These are phyloP conservation scores for Drosophila ohnishii DNA, from an alignment of 1,140 invertebrate genomes.

Conservation along the genomic window DNA sequence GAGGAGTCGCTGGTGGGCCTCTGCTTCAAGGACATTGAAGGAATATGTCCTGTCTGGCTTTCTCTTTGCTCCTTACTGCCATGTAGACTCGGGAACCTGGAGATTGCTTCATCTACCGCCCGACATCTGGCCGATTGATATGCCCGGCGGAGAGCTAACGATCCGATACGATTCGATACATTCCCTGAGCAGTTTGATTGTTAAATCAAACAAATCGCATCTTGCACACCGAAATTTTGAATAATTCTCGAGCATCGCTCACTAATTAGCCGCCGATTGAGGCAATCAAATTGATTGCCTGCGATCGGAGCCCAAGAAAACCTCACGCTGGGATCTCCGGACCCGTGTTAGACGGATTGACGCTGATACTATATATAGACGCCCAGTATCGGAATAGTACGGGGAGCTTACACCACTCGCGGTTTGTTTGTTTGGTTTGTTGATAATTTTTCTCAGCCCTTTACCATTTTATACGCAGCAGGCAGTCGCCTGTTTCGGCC, in stretches of 20 bases:
- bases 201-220: constrained; percentile 57
- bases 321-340: constrained; percentile 53
- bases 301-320: constrained; percentile 30
- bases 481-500: constrained; percentile 53
- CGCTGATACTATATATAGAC: constrained; percentile 70
- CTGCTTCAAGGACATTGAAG: constrained; percentile 58
- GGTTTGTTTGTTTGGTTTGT: constrained; percentile 57
- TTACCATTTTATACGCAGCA: constrained; percentile 68
- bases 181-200: constrained; percentile 37
- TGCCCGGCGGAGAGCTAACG: constrained; percentile 7
- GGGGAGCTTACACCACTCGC: constrained; percentile 31
- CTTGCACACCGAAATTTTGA: constrained; percentile 44
- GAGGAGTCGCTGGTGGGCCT: constrained; percentile 34
- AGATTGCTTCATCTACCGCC: constrained; percentile 62
- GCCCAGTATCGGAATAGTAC: constrained; percentile 43
- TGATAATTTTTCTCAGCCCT: constrained; percentile 76
- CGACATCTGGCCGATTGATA: constrained; percentile 34
- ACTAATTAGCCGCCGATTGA: constrained; percentile 79
- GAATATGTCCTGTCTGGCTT: constrained; percentile 25
- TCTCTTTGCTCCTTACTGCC: constrained; percentile 30
- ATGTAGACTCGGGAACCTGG: constrained; percentile 19
- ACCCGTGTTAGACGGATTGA: constrained; percentile 63
- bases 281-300: constrained; percentile 77
- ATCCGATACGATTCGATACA: neutral
- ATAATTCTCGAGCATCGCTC: constrained; percentile 58